These are phyloP conservation scores for Sisyra terminalis DNA, from an alignment of 2,888 invertebrate genomes.

Conservation along the genomic window DNA sequence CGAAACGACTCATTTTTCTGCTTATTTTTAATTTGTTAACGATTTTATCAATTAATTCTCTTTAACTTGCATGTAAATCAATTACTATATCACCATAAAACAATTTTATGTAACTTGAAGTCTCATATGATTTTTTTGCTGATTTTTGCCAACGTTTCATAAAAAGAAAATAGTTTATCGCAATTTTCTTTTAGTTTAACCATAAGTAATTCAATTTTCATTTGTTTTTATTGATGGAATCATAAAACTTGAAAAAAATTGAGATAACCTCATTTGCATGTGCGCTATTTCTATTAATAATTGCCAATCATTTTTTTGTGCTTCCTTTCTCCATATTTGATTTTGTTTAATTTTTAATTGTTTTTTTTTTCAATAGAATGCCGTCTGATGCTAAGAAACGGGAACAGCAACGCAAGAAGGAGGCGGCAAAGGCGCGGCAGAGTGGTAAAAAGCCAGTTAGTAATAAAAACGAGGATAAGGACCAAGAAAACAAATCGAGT, in stretches of 20 bases:
- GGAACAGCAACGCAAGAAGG: slow-evolving; percentile 94
- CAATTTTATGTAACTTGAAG: too few relatives aligned
- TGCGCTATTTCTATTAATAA: background rate
- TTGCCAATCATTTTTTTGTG: background rate
- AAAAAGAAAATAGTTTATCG: too few relatives aligned
- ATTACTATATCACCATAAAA: background rate
- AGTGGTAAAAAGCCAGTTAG: slow-evolving; percentile 27
- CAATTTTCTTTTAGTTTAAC: too few relatives aligned
- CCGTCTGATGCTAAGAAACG: slow-evolving; percentile 99
- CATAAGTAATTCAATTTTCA: too few relatives aligned
- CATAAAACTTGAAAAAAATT: too few relatives aligned
- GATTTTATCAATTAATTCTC: background rate
- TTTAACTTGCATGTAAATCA: background rate
- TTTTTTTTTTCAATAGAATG: slow-evolving; percentile 40
- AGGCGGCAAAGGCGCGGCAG: slow-evolving; percentile 57
- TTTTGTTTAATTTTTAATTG: background rate
- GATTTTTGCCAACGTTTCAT: too few relatives aligned
- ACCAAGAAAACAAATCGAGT: slow-evolving; percentile 37
- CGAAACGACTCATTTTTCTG: too few relatives aligned
- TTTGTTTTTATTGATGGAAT: too few relatives aligned
- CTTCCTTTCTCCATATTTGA: background rate
- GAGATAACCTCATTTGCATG: too few relatives aligned
- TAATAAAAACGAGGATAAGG: slow-evolving; percentile 36
- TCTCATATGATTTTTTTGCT: background rate
- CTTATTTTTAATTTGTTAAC: background rate